Conservation (phyloP, 1,140 invertebrate genomes). For the Zaprionus camerounensis region DNA sequence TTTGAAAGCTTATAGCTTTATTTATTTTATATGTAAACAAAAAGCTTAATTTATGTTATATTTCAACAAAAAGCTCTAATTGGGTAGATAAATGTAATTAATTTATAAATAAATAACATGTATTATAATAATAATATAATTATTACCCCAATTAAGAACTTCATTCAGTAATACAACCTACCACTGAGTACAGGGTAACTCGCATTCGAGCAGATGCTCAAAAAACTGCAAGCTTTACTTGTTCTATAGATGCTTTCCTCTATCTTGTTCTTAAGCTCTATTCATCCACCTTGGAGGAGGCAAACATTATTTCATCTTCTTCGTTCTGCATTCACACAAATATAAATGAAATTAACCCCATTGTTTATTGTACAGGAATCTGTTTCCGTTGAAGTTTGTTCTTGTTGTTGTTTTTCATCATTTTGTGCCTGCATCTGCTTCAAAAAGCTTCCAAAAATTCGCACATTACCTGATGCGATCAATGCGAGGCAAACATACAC, state of each 20-base stretch:
- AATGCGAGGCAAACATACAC: conserved; percentile 32
- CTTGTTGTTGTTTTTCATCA: conserved; percentile 21
- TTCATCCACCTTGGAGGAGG: conserved; percentile 2
- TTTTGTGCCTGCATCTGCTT: conserved; percentile 35
- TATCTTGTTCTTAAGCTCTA: conserved; percentile 2
- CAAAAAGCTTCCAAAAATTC: conserved; percentile 32
- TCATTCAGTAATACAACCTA: too few species aligned
- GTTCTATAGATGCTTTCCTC: background rate
- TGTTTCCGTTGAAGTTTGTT: background rate
- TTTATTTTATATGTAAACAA: background rate
- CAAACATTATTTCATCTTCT: background rate
- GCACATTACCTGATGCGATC: conserved; percentile 72
- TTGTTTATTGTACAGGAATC: conserved; percentile 4
- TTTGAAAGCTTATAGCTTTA: too few species aligned
- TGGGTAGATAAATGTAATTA: too few species aligned
- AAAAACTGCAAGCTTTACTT: background rate
- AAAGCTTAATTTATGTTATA: background rate
- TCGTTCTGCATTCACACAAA: background rate
- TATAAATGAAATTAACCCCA: conserved; percentile 6
- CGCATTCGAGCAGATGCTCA: background rate
- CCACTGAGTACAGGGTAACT: background rate
- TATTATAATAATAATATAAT: too few species aligned
- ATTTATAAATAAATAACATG: too few species aligned
- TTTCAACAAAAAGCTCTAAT: background rate
- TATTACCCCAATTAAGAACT: too few species aligned